Base-by-base conservation (phyloP, 2,797 vertebrate species). In the Champsocephalus esox region DNA sequence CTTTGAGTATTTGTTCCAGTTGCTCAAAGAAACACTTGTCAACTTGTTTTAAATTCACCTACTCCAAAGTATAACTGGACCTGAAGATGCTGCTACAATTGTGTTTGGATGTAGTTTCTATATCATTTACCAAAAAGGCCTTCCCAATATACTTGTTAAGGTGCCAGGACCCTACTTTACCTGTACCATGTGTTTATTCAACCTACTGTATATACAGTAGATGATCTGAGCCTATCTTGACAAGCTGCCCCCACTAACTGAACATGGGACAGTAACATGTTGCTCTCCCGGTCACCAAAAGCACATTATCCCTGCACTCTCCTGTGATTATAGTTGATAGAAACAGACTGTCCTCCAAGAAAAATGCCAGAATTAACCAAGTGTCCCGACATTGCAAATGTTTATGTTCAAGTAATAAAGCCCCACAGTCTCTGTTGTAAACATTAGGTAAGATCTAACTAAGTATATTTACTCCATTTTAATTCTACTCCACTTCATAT, bases 181-280 rank as follows among this genome's bases (percentile, higher is more conserved):
- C 51, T n/a, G n/a, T 11, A 2, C 34, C n/a, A 38, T 43, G 68
- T 65, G 48, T 58, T 75, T 69, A 64, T 60, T 74, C 21, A 21
- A 67, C 43, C 12, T 28, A 28, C 24, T 28, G 24, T 55, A 21
- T 17, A 44, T 0, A 44, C 24, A 46, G 44, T 1, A 54, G 59
- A 32, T 19, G n/a, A 4, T 1, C 51, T 58, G 44, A 50, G 49
- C 48, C 52, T 13, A 44, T 10, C 50, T 50, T 59, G 17, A 43
- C 9, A 38, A 44, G 34, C 56, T 2, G 16, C 1, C 43, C 28
- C 38, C 34, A 38, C 11, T 51, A 9, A 24, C 34, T 55, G 17
- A 55, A 46, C 49, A 46, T 12, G 16, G 28, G 19, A 19, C 13
- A 5, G 24, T 12, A 48, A 45, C 63, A 28, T 28, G 5, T 28